phyloP scores from a whole-genome alignment of 2,113 vertebrate species.

The Benitochromis conjunctus region DNA sequence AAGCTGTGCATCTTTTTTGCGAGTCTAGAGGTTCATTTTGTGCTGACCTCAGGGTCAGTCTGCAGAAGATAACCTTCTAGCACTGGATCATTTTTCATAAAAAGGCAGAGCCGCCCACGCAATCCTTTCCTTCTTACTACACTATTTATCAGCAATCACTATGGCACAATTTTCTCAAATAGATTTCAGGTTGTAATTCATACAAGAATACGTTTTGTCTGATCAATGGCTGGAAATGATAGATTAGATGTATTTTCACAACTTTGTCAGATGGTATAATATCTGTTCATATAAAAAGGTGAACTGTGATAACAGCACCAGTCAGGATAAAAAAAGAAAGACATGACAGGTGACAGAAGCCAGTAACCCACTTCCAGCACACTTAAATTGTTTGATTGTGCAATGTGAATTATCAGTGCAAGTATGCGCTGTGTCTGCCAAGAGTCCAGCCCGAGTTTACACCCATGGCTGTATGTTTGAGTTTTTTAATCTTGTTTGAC shows the following conservation, averaged over 20 bases:
- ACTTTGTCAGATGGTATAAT: not conserved
- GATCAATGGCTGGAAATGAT: not conserved
- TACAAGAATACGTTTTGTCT: not conserved
- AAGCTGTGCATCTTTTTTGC: constrained; percentile 12
- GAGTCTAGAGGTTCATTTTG: constrained; percentile 29
- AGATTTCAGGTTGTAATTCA: not conserved
- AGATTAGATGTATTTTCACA: not conserved
- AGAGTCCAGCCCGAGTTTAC: not conserved
- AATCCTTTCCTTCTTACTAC: not conserved
- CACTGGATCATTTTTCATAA: constrained; percentile 20
- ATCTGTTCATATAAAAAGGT: not conserved
- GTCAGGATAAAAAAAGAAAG: not conserved
- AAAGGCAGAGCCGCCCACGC: constrained; percentile 24
- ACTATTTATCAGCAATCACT: constrained; percentile 22
- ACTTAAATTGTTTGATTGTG: not conserved
- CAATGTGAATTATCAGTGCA: not conserved
- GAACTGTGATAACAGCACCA: not conserved
- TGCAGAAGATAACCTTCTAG: constrained; percentile 2
- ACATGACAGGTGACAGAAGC: not conserved
- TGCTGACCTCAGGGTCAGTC: constrained; percentile 26
- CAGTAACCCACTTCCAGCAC: not conserved
- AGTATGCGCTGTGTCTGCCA: not conserved
- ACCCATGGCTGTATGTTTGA: not conserved
- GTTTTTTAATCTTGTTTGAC: not conserved
- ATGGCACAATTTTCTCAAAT: not conserved